phyloP scores from a whole-genome alignment of 2,888 invertebrate species.

The Eristalis tenax region DNA sequence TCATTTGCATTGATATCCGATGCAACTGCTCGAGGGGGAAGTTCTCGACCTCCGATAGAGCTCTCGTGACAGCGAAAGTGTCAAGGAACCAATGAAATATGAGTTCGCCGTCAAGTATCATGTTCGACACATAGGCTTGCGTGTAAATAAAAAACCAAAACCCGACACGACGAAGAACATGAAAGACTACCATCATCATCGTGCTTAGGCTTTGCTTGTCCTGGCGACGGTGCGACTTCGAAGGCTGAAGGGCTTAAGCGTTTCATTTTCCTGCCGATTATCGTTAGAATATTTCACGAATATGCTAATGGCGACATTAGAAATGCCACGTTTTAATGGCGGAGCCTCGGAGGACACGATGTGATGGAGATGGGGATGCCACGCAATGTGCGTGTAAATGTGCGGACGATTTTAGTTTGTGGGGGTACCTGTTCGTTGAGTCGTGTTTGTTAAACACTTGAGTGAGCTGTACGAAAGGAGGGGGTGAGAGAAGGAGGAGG shows the following conservation, averaged over 20 bases:
- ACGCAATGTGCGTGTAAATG: not conserved
- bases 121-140: slow-evolving; percentile 37
- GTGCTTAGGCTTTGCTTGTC: not conserved
- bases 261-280: slow-evolving; percentile 53
- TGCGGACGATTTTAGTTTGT: not conserved
- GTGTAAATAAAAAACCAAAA: slow-evolving; percentile 23
- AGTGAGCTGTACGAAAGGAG: not conserved
- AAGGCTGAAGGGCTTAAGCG: slow-evolving; percentile 42
- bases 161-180: slow-evolving; percentile 12
- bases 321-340: slow-evolving; percentile 50
- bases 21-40: too few species aligned
- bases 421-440: not conserved
- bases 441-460: not conserved
- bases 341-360: slow-evolving; percentile 12
- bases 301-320: slow-evolving; percentile 55
- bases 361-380: not conserved
- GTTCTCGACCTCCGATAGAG: too few species aligned
- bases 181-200: slow-evolving; percentile 39
- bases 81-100: slow-evolving; percentile 18
- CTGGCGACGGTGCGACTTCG: not conserved
- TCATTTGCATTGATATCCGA: not conserved
- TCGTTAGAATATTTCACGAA: slow-evolving; percentile 55
- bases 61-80: not conserved
- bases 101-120: slow-evolving; percentile 15
- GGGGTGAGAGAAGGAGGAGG: not conserved